Percentiles rank a stretch among this genome's conserved stretches.
These are phyloP conservation scores for Mastigias papua DNA, from an alignment of 30 jellyfish, hydroid and myxozoan genomes.

Conservation along the genomic window DNA sequence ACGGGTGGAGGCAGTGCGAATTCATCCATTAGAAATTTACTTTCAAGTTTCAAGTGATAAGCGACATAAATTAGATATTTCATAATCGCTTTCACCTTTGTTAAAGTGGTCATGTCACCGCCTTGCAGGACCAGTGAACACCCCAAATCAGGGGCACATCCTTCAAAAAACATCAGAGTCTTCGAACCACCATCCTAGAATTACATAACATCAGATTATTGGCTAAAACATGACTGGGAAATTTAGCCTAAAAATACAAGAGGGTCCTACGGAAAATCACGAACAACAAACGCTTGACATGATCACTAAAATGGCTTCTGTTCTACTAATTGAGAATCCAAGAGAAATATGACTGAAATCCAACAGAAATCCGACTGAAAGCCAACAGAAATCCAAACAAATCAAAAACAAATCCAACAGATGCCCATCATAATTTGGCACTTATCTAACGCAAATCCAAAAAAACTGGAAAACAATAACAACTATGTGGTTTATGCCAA, in stretches of 20 bases:
- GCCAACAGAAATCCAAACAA: too few species aligned
- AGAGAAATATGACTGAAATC: too few species aligned
- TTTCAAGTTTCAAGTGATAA: slow-evolving; percentile 89
- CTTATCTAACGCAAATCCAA: not conserved
- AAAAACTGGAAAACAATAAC: not conserved
- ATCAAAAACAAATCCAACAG: too few species aligned
- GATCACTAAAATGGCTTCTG: too few species aligned
- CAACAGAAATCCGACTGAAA: too few species aligned
- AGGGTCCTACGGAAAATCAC: too few species aligned
- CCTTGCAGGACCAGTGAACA: slow-evolving; percentile 94
- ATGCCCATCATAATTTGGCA: not conserved
- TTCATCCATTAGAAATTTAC: slow-evolving; percentile 88
- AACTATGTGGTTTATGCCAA: too few species aligned
- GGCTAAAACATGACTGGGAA: not conserved
- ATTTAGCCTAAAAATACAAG: too few species aligned
- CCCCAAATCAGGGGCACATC: slow-evolving; percentile 97
- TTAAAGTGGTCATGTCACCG: slow-evolving; percentile 64
- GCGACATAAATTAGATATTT: slow-evolving; percentile 93
- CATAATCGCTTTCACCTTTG: slow-evolving; percentile 83
- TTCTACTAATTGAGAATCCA: too few species aligned
- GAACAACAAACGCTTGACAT: too few species aligned
- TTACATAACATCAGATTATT: not conserved
- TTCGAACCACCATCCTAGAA: slow-evolving; percentile 80
- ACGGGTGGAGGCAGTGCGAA: slow-evolving; percentile 95
- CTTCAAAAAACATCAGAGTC: slow-evolving; percentile 94